phyloP scores from a whole-genome alignment of 2,888 invertebrate genomes.

The Habroteleia sp. region DNA sequence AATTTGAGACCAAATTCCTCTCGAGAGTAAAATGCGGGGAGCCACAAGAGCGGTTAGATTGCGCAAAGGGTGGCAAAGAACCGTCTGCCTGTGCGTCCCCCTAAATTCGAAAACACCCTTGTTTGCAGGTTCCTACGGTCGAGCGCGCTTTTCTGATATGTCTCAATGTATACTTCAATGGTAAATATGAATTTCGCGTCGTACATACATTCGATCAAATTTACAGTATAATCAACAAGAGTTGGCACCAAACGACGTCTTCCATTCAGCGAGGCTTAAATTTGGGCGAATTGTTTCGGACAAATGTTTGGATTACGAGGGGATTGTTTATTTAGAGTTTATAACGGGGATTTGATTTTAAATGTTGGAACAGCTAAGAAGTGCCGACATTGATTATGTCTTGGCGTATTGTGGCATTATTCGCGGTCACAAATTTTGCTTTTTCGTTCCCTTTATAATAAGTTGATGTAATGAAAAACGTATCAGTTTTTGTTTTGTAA shows the following conservation, averaged over 20 bases:
- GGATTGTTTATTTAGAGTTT: constrained; percentile 17
- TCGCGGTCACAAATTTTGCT: no score
- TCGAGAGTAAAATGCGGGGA: constrained; percentile 77
- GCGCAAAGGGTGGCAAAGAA: constrained; percentile 72
- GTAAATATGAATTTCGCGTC: constrained; percentile 53
- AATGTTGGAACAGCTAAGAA: neutral
- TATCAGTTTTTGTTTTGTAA: no score
- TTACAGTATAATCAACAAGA: constrained; percentile 27
- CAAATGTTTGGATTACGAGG: constrained; percentile 29
- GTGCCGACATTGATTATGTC: constrained; percentile 3
- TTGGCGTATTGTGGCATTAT: neutral
- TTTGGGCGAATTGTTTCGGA: constrained; percentile 27
- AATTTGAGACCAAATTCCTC: constrained; percentile 80
- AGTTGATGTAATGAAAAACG: no score
- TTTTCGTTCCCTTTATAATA: no score
- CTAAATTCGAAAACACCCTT: constrained; percentile 74
- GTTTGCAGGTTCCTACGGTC: constrained; percentile 68
- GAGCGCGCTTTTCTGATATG: constrained; percentile 67
- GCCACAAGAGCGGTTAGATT: constrained; percentile 75
- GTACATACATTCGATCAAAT: constrained; percentile 38
- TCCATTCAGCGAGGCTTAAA: neutral
- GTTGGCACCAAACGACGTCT: neutral
- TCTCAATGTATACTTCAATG: constrained; percentile 57
- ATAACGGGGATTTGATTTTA: constrained; percentile 17
- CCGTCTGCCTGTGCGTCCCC: constrained; percentile 64